phyloP scores from a whole-genome alignment of 2,113 vertebrate genomes.

The Phodopus roborovskii region DNA sequence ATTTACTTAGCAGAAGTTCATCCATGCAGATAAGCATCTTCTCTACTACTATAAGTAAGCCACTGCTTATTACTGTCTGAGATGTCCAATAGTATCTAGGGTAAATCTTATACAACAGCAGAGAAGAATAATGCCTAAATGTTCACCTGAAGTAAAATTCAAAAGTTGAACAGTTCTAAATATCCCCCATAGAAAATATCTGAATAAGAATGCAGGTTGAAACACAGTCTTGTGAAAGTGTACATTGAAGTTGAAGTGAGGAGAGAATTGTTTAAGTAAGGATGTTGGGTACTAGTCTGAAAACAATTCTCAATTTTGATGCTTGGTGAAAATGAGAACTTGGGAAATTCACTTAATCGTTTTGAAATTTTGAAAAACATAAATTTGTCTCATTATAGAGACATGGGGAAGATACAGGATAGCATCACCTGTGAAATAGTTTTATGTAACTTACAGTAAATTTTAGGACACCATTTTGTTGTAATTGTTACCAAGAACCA shows the following conservation, averaged over 20 bases:
- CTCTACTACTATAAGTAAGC: not conserved
- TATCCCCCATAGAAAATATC: not conserved
- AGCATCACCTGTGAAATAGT: not conserved
- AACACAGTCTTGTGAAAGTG: not conserved
- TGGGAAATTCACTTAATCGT: constrained; percentile 15
- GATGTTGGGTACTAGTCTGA: not conserved
- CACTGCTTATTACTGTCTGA: not conserved
- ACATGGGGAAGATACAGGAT: not conserved
- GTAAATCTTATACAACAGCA: not conserved
- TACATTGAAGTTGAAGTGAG: not conserved
- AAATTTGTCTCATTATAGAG: not conserved
- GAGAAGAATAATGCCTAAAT: not conserved
- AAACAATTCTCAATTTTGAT: constrained; percentile 37
- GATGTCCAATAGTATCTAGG: not conserved
- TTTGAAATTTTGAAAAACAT: not conserved
- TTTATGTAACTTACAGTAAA: not conserved
- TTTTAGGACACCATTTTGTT: not conserved
- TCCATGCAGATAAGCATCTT: not conserved
- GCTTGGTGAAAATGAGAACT: not conserved
- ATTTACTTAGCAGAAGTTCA: too few species aligned
- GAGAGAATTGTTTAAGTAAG: not conserved
- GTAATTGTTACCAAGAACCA: not conserved
- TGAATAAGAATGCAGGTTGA: not conserved
- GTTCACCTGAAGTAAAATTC: not conserved
- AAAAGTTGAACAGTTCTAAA: not conserved